These are phyloP conservation scores for Phortica variegata DNA, from an alignment of 1,140 invertebrate species.

Conservation along the genomic window DNA sequence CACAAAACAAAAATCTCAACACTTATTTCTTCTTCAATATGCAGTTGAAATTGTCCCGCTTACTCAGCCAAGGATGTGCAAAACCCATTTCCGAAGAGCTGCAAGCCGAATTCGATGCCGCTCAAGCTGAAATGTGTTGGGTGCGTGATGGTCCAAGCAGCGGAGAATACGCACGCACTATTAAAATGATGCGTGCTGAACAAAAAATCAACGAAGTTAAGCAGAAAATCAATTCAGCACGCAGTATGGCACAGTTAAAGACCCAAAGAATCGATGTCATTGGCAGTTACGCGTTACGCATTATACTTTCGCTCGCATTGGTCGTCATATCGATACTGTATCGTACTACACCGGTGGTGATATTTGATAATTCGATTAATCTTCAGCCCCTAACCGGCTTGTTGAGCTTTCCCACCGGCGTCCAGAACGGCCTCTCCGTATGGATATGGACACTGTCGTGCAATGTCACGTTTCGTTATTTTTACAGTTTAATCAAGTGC, in stretches of 20 bases:
- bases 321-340: slow-evolving; percentile 35
- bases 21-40: no score
- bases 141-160: slow-evolving; percentile 23
- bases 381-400: slow-evolving; percentile 35
- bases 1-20: no score
- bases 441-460: slow-evolving; percentile 46
- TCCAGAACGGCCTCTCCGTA: slow-evolving; percentile 44
- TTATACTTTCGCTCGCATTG: slow-evolving; percentile 29
- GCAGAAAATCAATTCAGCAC: slow-evolving; percentile 22
- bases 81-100: no score
- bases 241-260: slow-evolving; percentile 22
- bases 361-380: slow-evolving; percentile 36
- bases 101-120: slow-evolving; percentile 22
- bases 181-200: slow-evolving; percentile 48
- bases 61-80: no score
- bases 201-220: slow-evolving; percentile 29
- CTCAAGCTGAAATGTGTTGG: slow-evolving; percentile 27
- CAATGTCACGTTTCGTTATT: slow-evolving; percentile 38
- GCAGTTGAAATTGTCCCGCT: no score
- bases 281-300: slow-evolving; percentile 32
- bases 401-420: slow-evolving; percentile 46
- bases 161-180: slow-evolving; percentile 37
- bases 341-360: slow-evolving; percentile 36
- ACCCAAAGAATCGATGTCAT: slow-evolving; percentile 32
- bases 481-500: slow-evolving; percentile 27